Percentiles rank a stretch among this genome's conserved stretches.
Evolutionary conservation across 2,888 invertebrate genomes (phyloP).

Genomic region (Caenorhabditis becei): DNA sequence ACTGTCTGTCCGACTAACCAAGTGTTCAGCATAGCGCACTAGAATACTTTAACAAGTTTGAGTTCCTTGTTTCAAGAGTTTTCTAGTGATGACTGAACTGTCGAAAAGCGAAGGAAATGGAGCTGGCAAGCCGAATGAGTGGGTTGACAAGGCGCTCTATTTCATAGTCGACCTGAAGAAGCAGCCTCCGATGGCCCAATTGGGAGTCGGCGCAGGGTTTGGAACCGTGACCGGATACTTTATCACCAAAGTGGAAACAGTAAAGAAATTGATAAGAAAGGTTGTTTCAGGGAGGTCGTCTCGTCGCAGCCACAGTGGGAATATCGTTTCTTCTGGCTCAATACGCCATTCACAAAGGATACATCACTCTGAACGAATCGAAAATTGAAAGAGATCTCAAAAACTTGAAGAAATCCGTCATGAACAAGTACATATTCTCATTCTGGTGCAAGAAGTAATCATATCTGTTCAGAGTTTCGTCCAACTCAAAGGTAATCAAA

Average conservation of each 20-base stretch:
- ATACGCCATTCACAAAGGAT: conserved; percentile 59
- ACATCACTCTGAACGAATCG: conserved; percentile 59
- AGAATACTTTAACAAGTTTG: conserved; percentile 16
- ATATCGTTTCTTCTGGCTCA: conserved; percentile 54
- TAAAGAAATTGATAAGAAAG: neutral
- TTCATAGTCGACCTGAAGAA: conserved; percentile 48
- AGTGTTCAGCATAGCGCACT: conserved; percentile 25
- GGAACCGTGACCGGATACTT: conserved; percentile 58
- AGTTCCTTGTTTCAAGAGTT: neutral
- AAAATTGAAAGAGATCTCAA: conserved; percentile 56
- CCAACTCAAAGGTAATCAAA: conserved; percentile 4
- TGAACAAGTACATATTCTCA: conserved; percentile 23
- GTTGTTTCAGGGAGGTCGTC: conserved; percentile 47
- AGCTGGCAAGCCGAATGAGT: conserved; percentile 6
- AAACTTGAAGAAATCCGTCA: conserved; percentile 47
- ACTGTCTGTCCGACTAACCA: conserved; percentile 19
- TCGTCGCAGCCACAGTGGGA: conserved; percentile 57
- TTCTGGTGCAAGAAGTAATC: too few relatives aligned
- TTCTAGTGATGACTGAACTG: conserved; percentile 33
- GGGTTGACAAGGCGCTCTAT: conserved; percentile 24
- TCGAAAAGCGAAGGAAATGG: conserved; percentile 38
- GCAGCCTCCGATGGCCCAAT: conserved; percentile 54
- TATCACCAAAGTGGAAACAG: conserved; percentile 38
- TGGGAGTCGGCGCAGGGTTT: conserved; percentile 56
- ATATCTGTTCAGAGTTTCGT: conserved; percentile 29